Evolutionary conservation across 1,140 invertebrate species (phyloP), one percentile per base, ranked within the genome.

Genomic region (Ceratina japonica): DNA sequence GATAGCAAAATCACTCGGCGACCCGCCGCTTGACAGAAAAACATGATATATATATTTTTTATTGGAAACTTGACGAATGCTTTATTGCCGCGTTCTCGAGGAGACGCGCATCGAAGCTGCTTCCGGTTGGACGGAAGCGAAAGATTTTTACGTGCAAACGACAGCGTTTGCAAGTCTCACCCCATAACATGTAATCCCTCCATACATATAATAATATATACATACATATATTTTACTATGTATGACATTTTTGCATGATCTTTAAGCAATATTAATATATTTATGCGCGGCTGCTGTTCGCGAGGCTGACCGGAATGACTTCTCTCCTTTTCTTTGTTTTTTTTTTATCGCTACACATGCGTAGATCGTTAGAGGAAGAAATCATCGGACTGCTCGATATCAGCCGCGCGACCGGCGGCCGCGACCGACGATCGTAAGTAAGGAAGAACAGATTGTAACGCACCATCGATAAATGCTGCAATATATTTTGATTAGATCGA

Each of bases 241-340:
- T 87, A 87, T 82, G 81, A 83, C 82, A 87, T 87, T 88, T 90
- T 89, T 87, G 88, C 87, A 89, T 89, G 88, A 89, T 79, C 79
- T 87, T 72, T 86, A 82, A 89, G 87, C 87, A 88, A 89, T 91
- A 89, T 87, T 89, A 88, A 90, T 90, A 90, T 87, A 89, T 89
- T 85, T 88, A 86, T 78, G 52, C 74, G 80, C 71, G 81, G 80
- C 61, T 79, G 65, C 61, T 77, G 82, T 16, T 69, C 62, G 76
- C 81, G 83, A 80, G 75, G 69, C 58, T 61, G 69, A 63, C 37
- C 24, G 10, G 12, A n/a, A 16, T 20, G 2, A 44, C 58, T 65
- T n/a, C 18, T 31, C 56, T 56, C 44, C n/a, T 64, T 0, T 15
- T 27, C 15, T 51, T 3, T 10, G 2, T 56, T 68, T 66, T 63